phyloP scores from a whole-genome alignment of 2,888 invertebrate species.

The Saturnia pavonia region DNA sequence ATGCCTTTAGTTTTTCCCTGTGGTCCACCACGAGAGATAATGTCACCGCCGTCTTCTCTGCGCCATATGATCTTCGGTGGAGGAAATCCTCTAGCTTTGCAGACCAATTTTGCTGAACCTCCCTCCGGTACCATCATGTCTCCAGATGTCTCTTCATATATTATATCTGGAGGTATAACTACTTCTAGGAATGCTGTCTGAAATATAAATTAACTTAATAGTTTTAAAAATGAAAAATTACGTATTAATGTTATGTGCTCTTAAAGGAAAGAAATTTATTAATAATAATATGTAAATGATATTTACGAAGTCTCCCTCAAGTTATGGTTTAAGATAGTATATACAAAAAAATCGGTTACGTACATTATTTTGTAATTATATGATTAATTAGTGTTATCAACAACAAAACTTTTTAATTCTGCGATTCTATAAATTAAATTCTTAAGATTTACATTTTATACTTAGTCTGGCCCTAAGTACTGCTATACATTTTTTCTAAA shows the following conservation, averaged over 20 bases:
- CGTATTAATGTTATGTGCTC: not conserved
- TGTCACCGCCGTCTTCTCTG: constrained; percentile 92
- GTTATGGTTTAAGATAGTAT: not conserved
- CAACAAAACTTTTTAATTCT: too few species aligned
- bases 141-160: constrained; percentile 94
- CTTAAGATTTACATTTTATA: too few species aligned
- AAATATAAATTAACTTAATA: constrained; percentile 25
- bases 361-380: too few species aligned
- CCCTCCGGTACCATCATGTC: constrained; percentile 98
- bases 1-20: constrained; percentile 89
- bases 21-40: constrained; percentile 88
- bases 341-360: not conserved
- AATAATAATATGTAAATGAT: not conserved
- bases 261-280: not conserved
- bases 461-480: too few species aligned
- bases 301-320: not conserved
- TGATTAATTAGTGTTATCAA: too few species aligned
- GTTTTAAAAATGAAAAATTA: not conserved
- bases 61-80: constrained; percentile 93
- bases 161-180: constrained; percentile 94
- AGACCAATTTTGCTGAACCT: constrained; percentile 92
- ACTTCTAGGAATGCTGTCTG: constrained; percentile 94
- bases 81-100: constrained; percentile 92
- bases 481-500: too few species aligned
- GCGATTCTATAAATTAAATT: too few species aligned